These are phyloP conservation scores for Athalia rosae DNA, from an alignment of 2,888 invertebrate genomes.

Conservation along the genomic window DNA sequence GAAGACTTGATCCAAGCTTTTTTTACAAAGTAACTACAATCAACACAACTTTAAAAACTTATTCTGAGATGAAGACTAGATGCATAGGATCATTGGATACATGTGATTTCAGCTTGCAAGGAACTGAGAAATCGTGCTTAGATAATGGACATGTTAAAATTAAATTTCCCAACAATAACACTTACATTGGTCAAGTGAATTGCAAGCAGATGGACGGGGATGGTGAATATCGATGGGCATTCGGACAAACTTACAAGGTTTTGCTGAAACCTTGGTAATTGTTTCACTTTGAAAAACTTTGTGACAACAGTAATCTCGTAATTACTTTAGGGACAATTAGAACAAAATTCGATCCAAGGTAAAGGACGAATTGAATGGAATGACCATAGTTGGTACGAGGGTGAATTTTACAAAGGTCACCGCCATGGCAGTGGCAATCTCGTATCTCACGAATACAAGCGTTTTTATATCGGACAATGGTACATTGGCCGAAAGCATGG, in stretches of 20 bases:
- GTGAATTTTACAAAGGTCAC: constrained; percentile 76
- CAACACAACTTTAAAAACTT: not conserved
- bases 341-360: constrained; percentile 76
- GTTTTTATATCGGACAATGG: constrained; percentile 73
- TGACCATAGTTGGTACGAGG: constrained; percentile 77
- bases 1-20: constrained; percentile 55
- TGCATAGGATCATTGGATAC: not conserved
- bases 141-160: constrained; percentile 75
- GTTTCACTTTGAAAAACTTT: not conserved
- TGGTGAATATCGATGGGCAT: constrained; percentile 77
- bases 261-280: constrained; percentile 49
- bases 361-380: constrained; percentile 77
- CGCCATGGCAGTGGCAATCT: constrained; percentile 73
- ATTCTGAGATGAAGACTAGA: not conserved
- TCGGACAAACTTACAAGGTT: constrained; percentile 77
- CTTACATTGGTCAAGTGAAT: constrained; percentile 76
- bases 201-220: constrained; percentile 78
- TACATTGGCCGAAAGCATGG: constrained; percentile 70
- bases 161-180: constrained; percentile 77
- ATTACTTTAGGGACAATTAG: constrained; percentile 76
- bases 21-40: constrained; percentile 51
- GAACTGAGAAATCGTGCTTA: not conserved
- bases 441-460: constrained; percentile 54
- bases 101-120: not conserved
- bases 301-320: not conserved